Evolutionary conservation across 2,797 vertebrate genomes (phyloP), one percentile per base, ranked within the genome.

Genomic region (Siniperca obscura): DNA sequence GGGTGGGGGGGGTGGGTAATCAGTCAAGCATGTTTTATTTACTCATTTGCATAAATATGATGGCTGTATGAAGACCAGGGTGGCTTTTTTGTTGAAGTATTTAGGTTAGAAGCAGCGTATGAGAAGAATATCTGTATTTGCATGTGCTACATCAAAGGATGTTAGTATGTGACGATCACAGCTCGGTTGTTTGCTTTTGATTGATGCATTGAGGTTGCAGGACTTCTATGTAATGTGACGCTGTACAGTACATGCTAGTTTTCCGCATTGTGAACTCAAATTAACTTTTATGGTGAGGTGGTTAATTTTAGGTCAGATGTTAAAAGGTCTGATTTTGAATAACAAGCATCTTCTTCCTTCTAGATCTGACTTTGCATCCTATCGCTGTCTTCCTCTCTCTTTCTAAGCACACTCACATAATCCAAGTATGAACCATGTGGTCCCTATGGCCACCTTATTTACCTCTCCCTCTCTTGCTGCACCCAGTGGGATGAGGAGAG

Each of bases 31-130:
- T 78, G 80, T 64, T 82, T 65, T 81, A 87, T 79, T 84, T 76
- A 30, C n/a, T 76, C 22, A 88, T 91, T 83, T 87, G 77, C 86
- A 86, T 84, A 60, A 70, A 70, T 73, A n/a, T 74, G 75, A 90
- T 40, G 55, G 74, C 70, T 36, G 61, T 25, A n/a, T n/a, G n/a
- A 44, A 57, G 69, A 74, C 71, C 30, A 66, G 52, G 2, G 68
- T 38, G 53, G 77, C 60, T 81, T 85, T 68, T 76, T 79, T 59
- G 70, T 66, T 68, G 74, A 68, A 77, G 70, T 69, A 89, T 93
- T 90, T 82, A 82, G 85, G 89, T 87, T 87, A 74, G 76, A 22
- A 38, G 73, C 77, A 27, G 42, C 8, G 50, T 12, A 13, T 21
- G 34, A 56, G 56, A 56, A 16, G 50, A 46, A 78, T 61, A 44